These are phyloP conservation scores for Ammodytes dubius DNA, from an alignment of 2,113 vertebrate genomes.

Conservation along the genomic window DNA sequence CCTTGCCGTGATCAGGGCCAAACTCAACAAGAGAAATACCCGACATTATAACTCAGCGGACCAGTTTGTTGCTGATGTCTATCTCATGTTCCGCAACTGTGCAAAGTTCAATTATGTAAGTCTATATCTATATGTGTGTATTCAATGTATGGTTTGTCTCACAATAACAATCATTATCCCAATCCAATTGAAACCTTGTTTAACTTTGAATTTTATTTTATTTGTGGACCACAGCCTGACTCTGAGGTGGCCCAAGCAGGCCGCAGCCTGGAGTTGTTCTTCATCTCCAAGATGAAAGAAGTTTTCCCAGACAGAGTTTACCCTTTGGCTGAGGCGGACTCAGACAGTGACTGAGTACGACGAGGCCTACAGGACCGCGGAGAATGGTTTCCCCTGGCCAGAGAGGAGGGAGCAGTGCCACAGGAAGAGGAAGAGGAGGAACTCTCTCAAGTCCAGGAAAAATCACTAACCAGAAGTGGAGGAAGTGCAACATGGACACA, in stretches of 20 bases:
- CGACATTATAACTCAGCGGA: constrained; percentile 89
- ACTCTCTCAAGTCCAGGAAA: constrained; percentile 86
- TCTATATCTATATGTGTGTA: constrained; percentile 47
- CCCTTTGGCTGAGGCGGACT: constrained; percentile 86
- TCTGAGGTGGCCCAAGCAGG: constrained; percentile 98
- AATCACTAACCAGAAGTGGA: constrained; percentile 69
- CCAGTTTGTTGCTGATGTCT: constrained; percentile 93
- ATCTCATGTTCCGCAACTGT: constrained; percentile 98
- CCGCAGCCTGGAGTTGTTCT: constrained; percentile 91
- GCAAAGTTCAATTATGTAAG: constrained; percentile 99
- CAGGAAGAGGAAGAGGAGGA: constrained; percentile 94
- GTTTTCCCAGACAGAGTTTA: constrained; percentile 90
- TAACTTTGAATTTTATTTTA: not conserved
- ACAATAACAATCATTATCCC: not conserved
- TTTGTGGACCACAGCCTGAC: constrained; percentile 87
- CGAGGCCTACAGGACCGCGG: constrained; percentile 78
- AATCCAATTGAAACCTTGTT: not conserved
- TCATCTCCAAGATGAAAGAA: constrained; percentile 89
- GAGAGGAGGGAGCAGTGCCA: constrained; percentile 90
- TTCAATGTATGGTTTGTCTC: not conserved
- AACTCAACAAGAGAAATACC: constrained; percentile 88
- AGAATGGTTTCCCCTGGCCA: constrained; percentile 90
- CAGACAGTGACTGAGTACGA: constrained; percentile 93
- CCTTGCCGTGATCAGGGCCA: constrained; percentile 92
- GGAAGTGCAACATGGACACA: constrained; percentile 18